These are phyloP conservation scores for Limnephilus lunatus DNA, from an alignment of 2,888 invertebrate genomes.

Conservation along the genomic window DNA sequence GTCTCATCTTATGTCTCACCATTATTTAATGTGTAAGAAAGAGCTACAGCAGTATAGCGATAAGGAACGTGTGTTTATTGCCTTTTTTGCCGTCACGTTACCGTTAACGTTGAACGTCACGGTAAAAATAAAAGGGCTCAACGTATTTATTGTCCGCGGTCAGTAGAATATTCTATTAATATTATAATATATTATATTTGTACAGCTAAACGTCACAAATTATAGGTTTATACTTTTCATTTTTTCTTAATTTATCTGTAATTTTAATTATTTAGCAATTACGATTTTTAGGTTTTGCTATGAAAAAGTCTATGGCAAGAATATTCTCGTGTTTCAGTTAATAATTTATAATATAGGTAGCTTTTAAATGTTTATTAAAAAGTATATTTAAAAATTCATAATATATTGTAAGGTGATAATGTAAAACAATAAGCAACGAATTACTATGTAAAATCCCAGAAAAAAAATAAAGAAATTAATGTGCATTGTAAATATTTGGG, in stretches of 20 bases:
- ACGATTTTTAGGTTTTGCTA: neutral
- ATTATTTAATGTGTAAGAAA: no score
- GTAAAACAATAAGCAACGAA: conserved; percentile 6
- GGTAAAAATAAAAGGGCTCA: no score
- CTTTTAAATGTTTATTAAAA: neutral
- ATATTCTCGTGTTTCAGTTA: neutral
- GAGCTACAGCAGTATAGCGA: no score
- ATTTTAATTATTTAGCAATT: neutral
- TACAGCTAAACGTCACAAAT: conserved; percentile 30
- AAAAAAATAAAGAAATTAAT: neutral
- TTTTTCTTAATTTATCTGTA: conserved; percentile 6
- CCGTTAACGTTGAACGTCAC: no score
- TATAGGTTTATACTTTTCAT: neutral
- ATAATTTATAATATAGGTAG: neutral
- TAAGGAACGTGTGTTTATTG: no score
- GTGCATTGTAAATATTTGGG: neutral
- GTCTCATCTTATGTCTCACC: no score
- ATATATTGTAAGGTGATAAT: neutral
- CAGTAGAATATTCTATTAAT: conserved; percentile 5
- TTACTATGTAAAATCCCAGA: neutral
- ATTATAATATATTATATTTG: neutral
- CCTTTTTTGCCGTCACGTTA: no score
- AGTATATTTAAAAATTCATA: neutral
- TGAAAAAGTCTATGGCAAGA: neutral
- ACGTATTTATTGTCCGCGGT: conserved; percentile 13